phyloP scores from a whole-genome alignment of 2,113 vertebrate species.

The Podarcis raffonei region DNA sequence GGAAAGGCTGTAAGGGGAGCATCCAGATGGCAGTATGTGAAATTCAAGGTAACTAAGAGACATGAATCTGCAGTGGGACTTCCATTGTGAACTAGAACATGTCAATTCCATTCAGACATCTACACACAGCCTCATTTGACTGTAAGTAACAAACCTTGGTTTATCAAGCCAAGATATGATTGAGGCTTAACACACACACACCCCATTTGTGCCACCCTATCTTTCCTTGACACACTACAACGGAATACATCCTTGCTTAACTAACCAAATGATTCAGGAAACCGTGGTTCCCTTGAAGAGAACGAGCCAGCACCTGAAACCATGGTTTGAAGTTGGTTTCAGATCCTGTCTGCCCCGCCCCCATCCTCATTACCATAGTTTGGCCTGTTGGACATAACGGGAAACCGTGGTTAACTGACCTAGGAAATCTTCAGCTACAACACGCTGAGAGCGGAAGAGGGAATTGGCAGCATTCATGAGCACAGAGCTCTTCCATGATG shows the following conservation, averaged over 20 bases:
- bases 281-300: background rate
- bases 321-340: background rate
- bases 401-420: background rate
- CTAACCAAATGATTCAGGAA: background rate
- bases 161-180: background rate
- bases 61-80: too few species aligned
- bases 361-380: background rate
- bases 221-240: background rate
- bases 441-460: background rate
- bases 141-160: background rate
- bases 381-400: background rate
- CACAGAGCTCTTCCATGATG: background rate
- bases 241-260: background rate
- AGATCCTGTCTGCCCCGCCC: background rate
- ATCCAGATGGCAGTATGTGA: slow-evolving; percentile 98
- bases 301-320: background rate
- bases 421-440: background rate
- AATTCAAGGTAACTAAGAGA: slow-evolving; percentile 88
- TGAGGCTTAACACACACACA: background rate
- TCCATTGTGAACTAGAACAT: background rate
- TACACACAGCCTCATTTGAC: too few species aligned
- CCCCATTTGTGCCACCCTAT: background rate
- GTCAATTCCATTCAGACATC: background rate
- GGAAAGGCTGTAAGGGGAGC: slow-evolving; percentile 98
- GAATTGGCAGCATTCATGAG: background rate